Percentiles rank a stretch among this genome's conserved stretches.
Evolutionary conservation across 2,888 invertebrate genomes (phyloP).

Genomic region (Euplagia quadripunctaria): DNA sequence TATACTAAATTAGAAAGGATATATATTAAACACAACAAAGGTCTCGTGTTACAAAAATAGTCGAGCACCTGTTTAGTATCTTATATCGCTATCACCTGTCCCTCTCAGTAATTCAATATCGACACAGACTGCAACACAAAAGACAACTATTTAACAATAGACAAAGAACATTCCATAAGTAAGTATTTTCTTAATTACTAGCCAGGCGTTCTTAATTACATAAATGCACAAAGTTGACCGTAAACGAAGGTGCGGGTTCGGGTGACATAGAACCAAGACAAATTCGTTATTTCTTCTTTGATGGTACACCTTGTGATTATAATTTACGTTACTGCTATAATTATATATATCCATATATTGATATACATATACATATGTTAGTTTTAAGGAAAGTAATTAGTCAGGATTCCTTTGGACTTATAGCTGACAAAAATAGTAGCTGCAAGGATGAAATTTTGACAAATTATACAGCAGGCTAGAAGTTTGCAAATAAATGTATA

Average conservation of each 20-base stretch:
- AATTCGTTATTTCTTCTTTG: not conserved
- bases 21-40: constrained; percentile 1
- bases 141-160: constrained; percentile 8
- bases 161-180: constrained; percentile 10
- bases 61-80: constrained; percentile 41
- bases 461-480: not conserved
- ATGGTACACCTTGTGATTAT: not conserved
- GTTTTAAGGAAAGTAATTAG: not conserved
- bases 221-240: not conserved
- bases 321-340: not conserved
- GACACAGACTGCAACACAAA: not conserved
- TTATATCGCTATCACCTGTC: constrained; percentile 20
- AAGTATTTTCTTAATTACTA: constrained; percentile 11
- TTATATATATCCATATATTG: not conserved
- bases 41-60: constrained; percentile 29
- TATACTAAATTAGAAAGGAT: not conserved
- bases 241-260: no score
- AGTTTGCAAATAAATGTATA: not conserved
- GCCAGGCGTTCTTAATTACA: not conserved
- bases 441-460: not conserved
- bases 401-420: not conserved
- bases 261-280: not conserved
- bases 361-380: not conserved
- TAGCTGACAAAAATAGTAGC: not conserved
- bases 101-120: constrained; percentile 15